Evolutionary conservation across 1,140 invertebrate genomes (phyloP).

Genomic region (Drosophila kohkoa): DNA sequence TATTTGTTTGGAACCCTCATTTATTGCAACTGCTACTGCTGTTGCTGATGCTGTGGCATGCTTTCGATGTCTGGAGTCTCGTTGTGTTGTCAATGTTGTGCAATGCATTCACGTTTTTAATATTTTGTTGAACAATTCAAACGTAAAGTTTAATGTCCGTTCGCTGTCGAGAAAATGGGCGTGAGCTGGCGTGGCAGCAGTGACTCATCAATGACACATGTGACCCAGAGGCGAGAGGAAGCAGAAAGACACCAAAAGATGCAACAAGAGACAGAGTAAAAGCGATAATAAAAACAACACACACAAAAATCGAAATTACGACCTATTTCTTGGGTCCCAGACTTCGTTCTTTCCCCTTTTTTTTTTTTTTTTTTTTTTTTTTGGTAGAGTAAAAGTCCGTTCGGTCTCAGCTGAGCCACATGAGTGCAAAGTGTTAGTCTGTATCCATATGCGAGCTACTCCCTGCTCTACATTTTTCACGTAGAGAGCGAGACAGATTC

Average conservation of each 20-base stretch:
- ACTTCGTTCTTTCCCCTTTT: too few relatives aligned
- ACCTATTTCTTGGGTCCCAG: slow-evolving; percentile 68
- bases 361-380: too few relatives aligned
- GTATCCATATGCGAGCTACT: slow-evolving; percentile 15
- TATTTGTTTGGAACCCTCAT: not conserved
- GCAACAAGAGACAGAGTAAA: slow-evolving; percentile 8
- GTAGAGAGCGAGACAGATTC: not conserved
- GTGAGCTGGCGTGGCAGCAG: slow-evolving; percentile 12
- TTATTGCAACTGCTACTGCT: not conserved
- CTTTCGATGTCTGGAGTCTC: not conserved
- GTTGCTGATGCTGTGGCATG: not conserved
- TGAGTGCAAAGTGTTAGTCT: slow-evolving; percentile 2
- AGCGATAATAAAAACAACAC: slow-evolving; percentile 33
- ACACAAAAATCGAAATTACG: slow-evolving; percentile 74
- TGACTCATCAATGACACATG: slow-evolving; percentile 79
- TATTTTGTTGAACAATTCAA: slow-evolving; percentile 32
- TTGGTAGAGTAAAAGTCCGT: too few relatives aligned
- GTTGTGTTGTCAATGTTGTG: slow-evolving; percentile 4
- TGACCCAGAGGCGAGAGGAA: slow-evolving; percentile 54
- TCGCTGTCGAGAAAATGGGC: slow-evolving; percentile 2
- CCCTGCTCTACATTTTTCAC: slow-evolving; percentile 10
- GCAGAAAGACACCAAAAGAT: slow-evolving; percentile 3
- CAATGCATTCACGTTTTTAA: slow-evolving; percentile 45
- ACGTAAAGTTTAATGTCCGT: slow-evolving; percentile 34
- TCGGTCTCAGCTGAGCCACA: not conserved